These are phyloP conservation scores for Limnephilus rhombicus DNA, from an alignment of 2,888 invertebrate species.

Conservation along the genomic window DNA sequence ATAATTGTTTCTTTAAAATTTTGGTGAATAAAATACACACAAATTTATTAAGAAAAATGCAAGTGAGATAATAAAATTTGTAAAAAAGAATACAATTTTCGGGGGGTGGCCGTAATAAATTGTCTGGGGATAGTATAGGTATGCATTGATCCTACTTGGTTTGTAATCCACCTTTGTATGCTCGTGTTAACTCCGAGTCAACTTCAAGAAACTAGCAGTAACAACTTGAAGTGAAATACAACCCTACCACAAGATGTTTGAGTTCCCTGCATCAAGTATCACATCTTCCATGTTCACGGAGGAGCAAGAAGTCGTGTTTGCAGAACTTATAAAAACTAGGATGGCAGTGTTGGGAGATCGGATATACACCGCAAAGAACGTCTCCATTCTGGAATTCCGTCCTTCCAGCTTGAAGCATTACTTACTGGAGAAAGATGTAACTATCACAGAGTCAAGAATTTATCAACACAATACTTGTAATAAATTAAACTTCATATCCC, in stretches of 20 bases:
- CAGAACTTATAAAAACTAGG: background rate
- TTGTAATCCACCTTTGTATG: background rate
- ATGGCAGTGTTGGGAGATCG: background rate
- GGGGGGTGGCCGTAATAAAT: too few species aligned
- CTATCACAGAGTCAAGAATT: background rate
- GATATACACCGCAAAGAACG: background rate
- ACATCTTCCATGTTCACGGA: background rate
- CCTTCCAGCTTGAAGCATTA: background rate
- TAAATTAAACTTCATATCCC: too few species aligned
- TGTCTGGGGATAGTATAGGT: too few species aligned
- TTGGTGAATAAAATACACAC: too few species aligned
- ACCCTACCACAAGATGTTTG: background rate
- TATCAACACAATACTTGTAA: too few species aligned
- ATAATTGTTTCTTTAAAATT: too few species aligned
- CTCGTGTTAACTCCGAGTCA: background rate
- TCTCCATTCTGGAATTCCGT: background rate
- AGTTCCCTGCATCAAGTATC: background rate
- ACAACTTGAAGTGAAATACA: background rate
- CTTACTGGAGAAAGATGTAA: too few species aligned
- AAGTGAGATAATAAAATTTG: too few species aligned
- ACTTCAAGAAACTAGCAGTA: background rate
- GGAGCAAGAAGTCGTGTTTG: background rate
- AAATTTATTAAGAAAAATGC: too few species aligned
- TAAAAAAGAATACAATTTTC: too few species aligned
- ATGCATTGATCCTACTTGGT: background rate